These are phyloP conservation scores for Tenrec ecaudatus DNA, from an alignment of 2,113 vertebrate species.

Conservation along the genomic window DNA sequence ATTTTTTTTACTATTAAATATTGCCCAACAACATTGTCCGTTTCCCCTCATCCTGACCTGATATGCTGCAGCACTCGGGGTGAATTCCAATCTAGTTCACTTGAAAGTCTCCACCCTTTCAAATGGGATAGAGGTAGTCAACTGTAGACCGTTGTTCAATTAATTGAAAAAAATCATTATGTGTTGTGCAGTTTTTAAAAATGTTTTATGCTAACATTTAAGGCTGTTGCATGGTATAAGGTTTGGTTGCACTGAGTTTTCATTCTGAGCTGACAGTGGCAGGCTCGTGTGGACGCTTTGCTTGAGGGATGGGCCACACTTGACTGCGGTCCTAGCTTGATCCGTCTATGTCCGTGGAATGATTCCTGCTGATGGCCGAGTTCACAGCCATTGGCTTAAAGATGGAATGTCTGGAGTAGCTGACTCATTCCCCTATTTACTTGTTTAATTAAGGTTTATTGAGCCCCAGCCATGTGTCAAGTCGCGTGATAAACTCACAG, in stretches of 20 bases:
- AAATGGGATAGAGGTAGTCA: neutral
- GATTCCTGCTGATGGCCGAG: neutral
- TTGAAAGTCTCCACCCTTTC: neutral
- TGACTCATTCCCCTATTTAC: neutral
- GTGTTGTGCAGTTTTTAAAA: neutral
- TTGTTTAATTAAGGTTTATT: neutral
- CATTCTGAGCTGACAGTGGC: neutral
- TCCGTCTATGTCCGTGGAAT: neutral
- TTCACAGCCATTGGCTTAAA: neutral
- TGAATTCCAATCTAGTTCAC: neutral
- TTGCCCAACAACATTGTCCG: neutral
- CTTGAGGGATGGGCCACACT: no score
- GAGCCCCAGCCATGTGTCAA: neutral
- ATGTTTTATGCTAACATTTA: neutral
- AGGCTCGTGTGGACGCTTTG: no score
- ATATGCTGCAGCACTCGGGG: neutral
- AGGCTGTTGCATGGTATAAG: neutral
- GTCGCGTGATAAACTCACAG: neutral
- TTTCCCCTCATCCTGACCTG: neutral
- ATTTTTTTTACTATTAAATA: neutral
- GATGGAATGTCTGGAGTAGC: neutral
- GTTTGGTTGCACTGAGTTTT: neutral
- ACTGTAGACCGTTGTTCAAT: neutral
- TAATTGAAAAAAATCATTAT: neutral
- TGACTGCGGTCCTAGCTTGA: neutral